phyloP scores from a whole-genome alignment of 1,140 invertebrate genomes.

The Nasonia vitripennis region DNA sequence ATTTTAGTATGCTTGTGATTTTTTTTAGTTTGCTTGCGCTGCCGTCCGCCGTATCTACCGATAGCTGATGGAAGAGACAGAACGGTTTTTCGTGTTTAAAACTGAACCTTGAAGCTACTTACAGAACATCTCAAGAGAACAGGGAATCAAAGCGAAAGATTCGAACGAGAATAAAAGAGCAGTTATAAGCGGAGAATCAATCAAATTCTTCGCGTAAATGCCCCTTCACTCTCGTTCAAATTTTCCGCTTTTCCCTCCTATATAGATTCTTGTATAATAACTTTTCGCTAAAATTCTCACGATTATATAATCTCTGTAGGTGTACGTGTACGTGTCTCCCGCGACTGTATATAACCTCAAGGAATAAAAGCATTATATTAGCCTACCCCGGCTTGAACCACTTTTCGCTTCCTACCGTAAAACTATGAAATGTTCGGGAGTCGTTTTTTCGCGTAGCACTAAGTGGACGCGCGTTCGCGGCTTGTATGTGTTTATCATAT shows the following conservation, averaged over 20 bases:
- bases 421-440: constrained; percentile 12
- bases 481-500: not conserved
- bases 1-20: too few relatives aligned
- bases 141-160: too few relatives aligned
- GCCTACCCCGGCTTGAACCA: constrained; percentile 25
- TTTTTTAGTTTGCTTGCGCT: too few relatives aligned
- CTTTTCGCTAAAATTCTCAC: constrained; percentile 42
- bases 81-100: too few relatives aligned
- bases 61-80: too few relatives aligned
- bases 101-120: too few relatives aligned
- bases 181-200: too few relatives aligned
- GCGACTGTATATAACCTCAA: constrained; percentile 16
- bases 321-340: constrained; percentile 9
- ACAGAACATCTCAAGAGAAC: too few relatives aligned
- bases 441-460: not conserved
- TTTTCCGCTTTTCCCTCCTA: constrained; percentile 63
- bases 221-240: constrained; percentile 65
- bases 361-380: constrained; percentile 34
- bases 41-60: too few relatives aligned
- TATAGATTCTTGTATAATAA: constrained; percentile 40
- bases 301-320: constrained; percentile 40
- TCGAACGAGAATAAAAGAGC: too few relatives aligned
- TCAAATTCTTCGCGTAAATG: constrained; percentile 59
- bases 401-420: constrained; percentile 45
- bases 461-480: not conserved